Evolutionary conservation across 2,888 invertebrate species (phyloP).

Genomic region (Tiliacea aurago): DNA sequence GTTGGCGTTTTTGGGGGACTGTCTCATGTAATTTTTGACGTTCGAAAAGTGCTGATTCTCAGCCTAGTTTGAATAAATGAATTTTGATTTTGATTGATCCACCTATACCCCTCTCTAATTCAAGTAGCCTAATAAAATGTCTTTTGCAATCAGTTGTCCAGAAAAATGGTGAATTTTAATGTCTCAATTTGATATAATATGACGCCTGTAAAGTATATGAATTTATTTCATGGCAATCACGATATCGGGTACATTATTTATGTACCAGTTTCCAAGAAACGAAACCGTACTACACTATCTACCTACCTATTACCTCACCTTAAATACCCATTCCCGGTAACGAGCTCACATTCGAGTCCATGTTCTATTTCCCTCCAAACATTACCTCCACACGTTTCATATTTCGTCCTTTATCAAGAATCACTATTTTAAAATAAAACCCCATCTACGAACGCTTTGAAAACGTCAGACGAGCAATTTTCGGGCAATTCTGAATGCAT

Average conservation of each 20-base stretch:
- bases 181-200: neutral
- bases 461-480: slow-evolving; percentile 85
- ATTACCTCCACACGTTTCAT: slow-evolving; percentile 60
- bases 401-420: slow-evolving; percentile 67
- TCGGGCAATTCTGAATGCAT: slow-evolving; percentile 86
- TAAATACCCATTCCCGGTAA: slow-evolving; percentile 43
- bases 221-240: neutral
- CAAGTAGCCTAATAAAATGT: neutral
- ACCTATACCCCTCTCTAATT: neutral
- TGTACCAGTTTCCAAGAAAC: neutral
- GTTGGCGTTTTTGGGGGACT: too few relatives aligned
- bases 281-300: slow-evolving; percentile 14
- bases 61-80: too few relatives aligned
- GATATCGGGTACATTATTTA: neutral
- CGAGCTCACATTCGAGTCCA: slow-evolving; percentile 49
- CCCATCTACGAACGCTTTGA: slow-evolving; percentile 75
- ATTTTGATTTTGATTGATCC: too few relatives aligned
- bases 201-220: neutral
- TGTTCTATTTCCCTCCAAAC: slow-evolving; percentile 56
- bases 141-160: neutral
- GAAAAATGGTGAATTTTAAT: neutral
- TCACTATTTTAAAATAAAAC: slow-evolving; percentile 69
- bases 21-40: too few relatives aligned
- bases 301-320: slow-evolving; percentile 4
- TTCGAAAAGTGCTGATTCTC: too few relatives aligned